phyloP scores from a whole-genome alignment of 2,888 invertebrate genomes.

The Apodemia hepburni region DNA sequence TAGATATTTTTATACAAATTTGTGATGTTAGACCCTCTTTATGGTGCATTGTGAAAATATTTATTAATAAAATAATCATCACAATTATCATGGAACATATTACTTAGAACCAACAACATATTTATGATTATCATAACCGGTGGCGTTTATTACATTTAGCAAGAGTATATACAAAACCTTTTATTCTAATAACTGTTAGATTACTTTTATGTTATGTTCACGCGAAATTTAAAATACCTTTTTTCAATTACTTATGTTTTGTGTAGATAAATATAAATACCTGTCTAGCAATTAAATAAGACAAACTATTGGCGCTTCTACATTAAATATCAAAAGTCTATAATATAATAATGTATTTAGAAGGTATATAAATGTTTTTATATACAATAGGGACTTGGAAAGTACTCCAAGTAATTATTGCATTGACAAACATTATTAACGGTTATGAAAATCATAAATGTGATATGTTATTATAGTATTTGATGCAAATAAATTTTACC shows the following conservation, averaged over 20 bases:
- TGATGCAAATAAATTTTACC: constrained; percentile 49
- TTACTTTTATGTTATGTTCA: no score
- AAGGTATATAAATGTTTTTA: no score
- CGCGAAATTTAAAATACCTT: no score
- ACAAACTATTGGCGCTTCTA: no score
- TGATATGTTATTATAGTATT: constrained; percentile 34
- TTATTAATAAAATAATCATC: constrained; percentile 34
- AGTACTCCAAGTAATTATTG: background rate
- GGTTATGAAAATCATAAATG: constrained; percentile 21
- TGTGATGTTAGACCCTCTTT: constrained; percentile 39
- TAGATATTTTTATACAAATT: constrained; percentile 37
- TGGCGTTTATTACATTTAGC: background rate
- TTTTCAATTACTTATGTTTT: no score
- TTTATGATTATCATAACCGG: background rate
- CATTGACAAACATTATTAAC: background rate
- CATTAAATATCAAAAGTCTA: no score
- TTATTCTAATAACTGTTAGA: no score
- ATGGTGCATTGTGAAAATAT: constrained; percentile 60
- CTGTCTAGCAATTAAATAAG: no score
- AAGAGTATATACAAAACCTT: no score
- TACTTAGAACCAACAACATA: constrained; percentile 22
- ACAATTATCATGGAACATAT: constrained; percentile 28
- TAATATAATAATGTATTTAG: no score
- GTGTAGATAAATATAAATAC: no score
- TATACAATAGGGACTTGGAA: background rate